Base-by-base conservation (phyloP, 1,140 invertebrate genomes). In the Chironomus tepperi region DNA sequence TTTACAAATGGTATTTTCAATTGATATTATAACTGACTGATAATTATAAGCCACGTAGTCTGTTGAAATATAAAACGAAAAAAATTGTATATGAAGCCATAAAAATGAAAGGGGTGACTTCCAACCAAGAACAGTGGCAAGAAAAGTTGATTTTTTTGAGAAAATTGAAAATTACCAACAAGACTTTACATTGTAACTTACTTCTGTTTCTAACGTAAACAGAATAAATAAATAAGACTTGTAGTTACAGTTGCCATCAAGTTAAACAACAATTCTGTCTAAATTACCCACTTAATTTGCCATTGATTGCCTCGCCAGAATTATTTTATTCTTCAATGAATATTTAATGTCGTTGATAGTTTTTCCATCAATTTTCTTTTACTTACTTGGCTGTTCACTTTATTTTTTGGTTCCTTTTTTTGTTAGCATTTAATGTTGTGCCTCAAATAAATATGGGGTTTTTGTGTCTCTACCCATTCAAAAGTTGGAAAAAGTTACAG, bases 11-110 rank as follows among this genome's bases (percentile, higher is more conserved):
- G 12, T n/a, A 57, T 57, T 57, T n/a, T 57, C 47, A 57, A 57
- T 57, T 57, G 47, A 57, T 57, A 57, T 57, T 57, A n/a, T 57
- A 57, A 57, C 47, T 57, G 47, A 57, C 47, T 57, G 47, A 57
- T 57, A 57, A 57, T 57, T 57, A 57, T 57, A 57, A 57, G 47
- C 47, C n/a, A 57, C 47, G 47, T 15, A 57, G 47, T 57, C 24
- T 34, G 24, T 34, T 34, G 24, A 34, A 34, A 34, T 34, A 34
- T 34, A 34, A 34, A 34, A 34, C 24, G 24, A 34, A 57, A 57
- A 57, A n/a, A 57, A 15, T 57, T 57, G 5, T 57, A 9, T 47
- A 57, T 12, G 47, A n/a, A n/a, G 12, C 47, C 3, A 5, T 57
- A 57, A 15, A 47, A 10, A 15, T 15, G 7, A n/a, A 57, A 57